Conservation (phyloP, 2,888 invertebrate genomes). For the Ectobius pallidus region DNA sequence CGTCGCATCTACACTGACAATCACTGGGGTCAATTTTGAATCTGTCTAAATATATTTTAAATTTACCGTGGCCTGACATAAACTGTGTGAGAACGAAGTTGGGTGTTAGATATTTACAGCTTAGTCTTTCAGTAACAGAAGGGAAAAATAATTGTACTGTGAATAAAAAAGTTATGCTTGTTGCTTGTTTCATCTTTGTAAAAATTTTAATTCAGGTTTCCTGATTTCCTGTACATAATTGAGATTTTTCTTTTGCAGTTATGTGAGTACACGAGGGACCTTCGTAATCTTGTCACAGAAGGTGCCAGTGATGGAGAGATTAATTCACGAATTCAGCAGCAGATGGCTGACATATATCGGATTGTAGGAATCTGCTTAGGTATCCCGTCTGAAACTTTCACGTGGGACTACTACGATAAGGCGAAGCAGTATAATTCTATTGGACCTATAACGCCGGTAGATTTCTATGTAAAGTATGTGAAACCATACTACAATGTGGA, state of each 20-base stretch:
- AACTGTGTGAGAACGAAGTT: no score
- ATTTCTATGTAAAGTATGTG: conserved; percentile 81
- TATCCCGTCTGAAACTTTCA: conserved; percentile 78
- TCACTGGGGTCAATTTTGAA: no score
- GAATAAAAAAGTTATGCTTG: no score
- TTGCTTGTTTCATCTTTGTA: no score
- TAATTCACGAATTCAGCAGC: conserved; percentile 65
- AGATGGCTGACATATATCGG: conserved; percentile 78
- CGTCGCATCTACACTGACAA: no score
- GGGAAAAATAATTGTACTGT: no score
- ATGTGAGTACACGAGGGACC: conserved; percentile 77
- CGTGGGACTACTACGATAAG: conserved; percentile 87
- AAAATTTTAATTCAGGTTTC: no score
- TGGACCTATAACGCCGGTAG: conserved; percentile 76
- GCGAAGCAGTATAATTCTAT: conserved; percentile 73
- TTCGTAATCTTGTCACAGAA: conserved; percentile 67
- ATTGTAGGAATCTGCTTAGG: conserved; percentile 86
- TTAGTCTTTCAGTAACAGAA: no score
- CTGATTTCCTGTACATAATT: no score
- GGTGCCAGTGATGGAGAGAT: conserved; percentile 68
- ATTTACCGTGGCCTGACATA: no score
- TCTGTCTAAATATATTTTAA: no score
- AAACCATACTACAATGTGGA: conserved; percentile 80
- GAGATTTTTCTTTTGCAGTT: conserved; percentile 59
- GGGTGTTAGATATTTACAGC: no score